A percentile compares a stretch with the other conserved stretches of the same genome.
Conservation (phyloP, 1,140 invertebrate genomes). For the Saccostrea echinata region DNA sequence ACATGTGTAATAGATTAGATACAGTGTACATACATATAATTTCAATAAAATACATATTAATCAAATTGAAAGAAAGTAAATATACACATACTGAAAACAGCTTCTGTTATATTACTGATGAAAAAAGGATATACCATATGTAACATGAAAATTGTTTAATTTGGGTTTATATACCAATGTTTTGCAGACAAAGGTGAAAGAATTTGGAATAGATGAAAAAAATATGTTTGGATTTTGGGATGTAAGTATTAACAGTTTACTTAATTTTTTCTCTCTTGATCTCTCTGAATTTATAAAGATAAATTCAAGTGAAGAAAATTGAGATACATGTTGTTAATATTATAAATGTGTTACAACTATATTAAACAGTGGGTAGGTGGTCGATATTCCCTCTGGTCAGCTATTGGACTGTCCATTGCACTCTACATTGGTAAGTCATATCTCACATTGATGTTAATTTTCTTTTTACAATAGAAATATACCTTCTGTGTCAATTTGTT, state of each 20-base stretch:
- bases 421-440: conserved; percentile 88
- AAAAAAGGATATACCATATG: too few species aligned
- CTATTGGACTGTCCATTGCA: conserved; percentile 97
- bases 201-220: conserved; percentile 97
- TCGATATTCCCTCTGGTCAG: conserved; percentile 98
- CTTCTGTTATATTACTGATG: too few species aligned
- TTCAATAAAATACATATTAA: too few species aligned
- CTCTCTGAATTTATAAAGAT: neutral
- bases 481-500: too few species aligned
- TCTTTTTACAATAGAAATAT: too few species aligned
- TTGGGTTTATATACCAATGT: too few species aligned
- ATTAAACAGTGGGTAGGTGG: conserved; percentile 95
- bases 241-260: conserved; percentile 76
- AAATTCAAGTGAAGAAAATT: neutral
- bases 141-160: too few species aligned
- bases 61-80: too few species aligned
- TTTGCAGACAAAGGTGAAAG: conserved; percentile 89
- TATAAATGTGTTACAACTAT: neutral
- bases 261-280: neutral
- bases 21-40: too few species aligned
- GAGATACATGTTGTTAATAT: neutral
- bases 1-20: neutral
- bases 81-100: too few species aligned
- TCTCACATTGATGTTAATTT: neutral
- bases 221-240: conserved; percentile 99